phyloP scores from a whole-genome alignment of 2,113 vertebrate genomes.

The Sinosuthora webbiana region DNA sequence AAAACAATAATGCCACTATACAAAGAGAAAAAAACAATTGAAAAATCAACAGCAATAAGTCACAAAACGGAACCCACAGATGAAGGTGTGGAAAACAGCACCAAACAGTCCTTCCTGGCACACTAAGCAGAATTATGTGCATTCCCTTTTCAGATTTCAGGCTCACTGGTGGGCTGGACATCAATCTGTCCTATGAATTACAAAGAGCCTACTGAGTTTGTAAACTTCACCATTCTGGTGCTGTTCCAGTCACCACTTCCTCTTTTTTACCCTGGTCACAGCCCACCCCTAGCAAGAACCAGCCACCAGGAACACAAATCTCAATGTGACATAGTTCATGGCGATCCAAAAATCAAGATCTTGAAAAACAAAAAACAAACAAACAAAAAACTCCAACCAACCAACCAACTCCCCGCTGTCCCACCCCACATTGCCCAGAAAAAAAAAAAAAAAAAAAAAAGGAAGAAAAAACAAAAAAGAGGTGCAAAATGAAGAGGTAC shows the following conservation, averaged over 20 bases:
- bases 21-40: neutral
- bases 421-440: too few relatives aligned
- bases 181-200: neutral
- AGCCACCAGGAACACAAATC: neutral
- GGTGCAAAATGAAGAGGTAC: neutral
- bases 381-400: neutral
- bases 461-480: neutral
- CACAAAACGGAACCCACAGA: neutral
- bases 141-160: neutral
- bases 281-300: neutral
- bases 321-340: neutral
- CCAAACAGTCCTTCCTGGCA: neutral
- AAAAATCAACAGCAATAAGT: neutral
- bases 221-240: neutral
- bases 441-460: too few relatives aligned
- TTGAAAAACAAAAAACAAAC: neutral
- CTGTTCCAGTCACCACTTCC: neutral
- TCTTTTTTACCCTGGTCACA: neutral
- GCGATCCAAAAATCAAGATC: neutral
- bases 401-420: neutral
- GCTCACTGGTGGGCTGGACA: neutral
- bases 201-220: neutral
- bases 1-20: neutral
- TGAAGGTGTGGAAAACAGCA: neutral
- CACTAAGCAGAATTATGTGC: neutral